Percentiles rank a stretch among this genome's conserved stretches.
Conservation (phyloP, 2,797 vertebrate species). For the Clarias platycephalus region DNA sequence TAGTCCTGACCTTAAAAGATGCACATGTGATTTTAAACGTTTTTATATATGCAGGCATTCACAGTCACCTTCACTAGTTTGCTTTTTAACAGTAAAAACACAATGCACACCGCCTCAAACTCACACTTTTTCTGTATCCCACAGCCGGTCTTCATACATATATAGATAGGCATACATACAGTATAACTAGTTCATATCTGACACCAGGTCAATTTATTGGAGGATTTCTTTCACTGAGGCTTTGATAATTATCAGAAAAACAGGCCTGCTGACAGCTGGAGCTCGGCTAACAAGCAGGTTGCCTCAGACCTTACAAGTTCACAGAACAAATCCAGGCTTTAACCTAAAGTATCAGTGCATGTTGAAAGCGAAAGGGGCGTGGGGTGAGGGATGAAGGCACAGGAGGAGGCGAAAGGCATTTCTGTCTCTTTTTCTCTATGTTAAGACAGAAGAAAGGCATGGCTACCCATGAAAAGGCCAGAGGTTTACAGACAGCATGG, state of each 20-base stretch:
- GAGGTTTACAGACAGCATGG: conserved; percentile 49
- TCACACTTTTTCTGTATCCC: background rate
- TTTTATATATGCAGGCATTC: background rate
- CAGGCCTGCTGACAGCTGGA: conserved; percentile 42
- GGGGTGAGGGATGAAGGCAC: conserved; percentile 12
- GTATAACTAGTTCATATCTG: conserved; percentile 15
- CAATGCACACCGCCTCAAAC: background rate
- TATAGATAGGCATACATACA: conserved; percentile 29
- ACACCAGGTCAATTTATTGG: conserved; percentile 38
- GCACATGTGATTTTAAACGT: conserved; percentile 36
- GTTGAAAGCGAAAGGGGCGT: conserved; percentile 26
- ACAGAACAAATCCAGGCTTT: conserved; percentile 63
- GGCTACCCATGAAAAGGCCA: conserved; percentile 50
- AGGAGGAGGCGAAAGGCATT: conserved; percentile 28
- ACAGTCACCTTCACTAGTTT: background rate
- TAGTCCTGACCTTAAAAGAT: conserved; percentile 31
- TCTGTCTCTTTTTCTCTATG: conserved; percentile 35
- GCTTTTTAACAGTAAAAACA: conserved; percentile 39
- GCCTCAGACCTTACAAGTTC: conserved; percentile 54
- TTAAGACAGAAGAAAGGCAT: conserved; percentile 50
- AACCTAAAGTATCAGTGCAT: conserved; percentile 56
- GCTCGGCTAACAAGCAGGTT: conserved; percentile 46
- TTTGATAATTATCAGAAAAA: conserved; percentile 49
- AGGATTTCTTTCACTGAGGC: conserved; percentile 38
- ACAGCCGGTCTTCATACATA: conserved; percentile 1